Conservation (phyloP, 2,113 vertebrate genomes). For the Carassius auratus region DNA sequence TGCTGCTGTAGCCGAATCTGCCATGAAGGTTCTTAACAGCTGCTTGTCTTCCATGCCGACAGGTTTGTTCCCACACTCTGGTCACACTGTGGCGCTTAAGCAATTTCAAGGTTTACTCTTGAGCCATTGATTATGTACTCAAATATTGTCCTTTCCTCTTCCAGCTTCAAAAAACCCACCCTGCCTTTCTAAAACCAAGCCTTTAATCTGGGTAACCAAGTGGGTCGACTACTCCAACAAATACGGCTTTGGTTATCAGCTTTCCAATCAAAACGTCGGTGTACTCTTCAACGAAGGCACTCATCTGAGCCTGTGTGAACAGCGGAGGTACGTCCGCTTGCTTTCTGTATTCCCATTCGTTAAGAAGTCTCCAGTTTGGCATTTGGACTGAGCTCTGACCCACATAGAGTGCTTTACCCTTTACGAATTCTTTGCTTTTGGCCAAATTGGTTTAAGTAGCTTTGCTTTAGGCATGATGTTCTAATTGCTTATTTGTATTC, state of each 20-base stretch:
- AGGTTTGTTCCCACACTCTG: constrained; percentile 74
- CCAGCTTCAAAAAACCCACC: constrained; percentile 87
- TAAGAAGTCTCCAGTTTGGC: constrained; percentile 20
- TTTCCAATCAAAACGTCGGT: constrained; percentile 90
- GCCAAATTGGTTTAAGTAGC: background rate
- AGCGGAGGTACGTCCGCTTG: constrained; percentile 79
- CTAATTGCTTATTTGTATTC: background rate
- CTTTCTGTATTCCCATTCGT: background rate
- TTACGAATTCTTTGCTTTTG: background rate
- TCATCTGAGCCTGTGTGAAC: constrained; percentile 89
- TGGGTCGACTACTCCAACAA: constrained; percentile 99
- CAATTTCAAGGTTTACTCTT: constrained; percentile 16
- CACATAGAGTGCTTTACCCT: background rate
- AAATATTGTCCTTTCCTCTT: constrained; percentile 33
- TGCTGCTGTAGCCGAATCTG: constrained; percentile 83
- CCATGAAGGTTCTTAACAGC: constrained; percentile 82
- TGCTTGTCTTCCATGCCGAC: constrained; percentile 91
- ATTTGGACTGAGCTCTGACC: background rate
- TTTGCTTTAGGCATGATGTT: background rate
- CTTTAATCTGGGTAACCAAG: constrained; percentile 97
- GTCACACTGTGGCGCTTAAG: background rate
- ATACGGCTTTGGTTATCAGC: constrained; percentile 96
- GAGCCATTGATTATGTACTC: background rate
- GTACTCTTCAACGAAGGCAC: constrained; percentile 97
- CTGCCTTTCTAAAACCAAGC: constrained; percentile 84